Percentiles rank a stretch among this genome's conserved stretches.
phyloP scores from a whole-genome alignment of 2,797 vertebrate species.

The Tenualosa thibaudeaui region DNA sequence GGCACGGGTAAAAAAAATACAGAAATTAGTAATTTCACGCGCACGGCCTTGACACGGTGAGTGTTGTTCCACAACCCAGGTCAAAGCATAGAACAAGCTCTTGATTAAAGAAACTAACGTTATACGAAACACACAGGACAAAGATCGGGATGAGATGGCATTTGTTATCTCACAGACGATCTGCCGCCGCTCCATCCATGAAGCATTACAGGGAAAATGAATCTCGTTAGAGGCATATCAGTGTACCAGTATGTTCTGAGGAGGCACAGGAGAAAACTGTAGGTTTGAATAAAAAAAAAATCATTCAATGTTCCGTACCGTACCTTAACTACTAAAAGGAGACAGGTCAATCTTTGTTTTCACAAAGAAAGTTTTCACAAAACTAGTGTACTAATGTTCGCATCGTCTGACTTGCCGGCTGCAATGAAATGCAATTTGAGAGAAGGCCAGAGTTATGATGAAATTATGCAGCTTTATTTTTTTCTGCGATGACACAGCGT shows the following conservation, averaged over 20 bases:
- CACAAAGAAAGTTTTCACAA: no score
- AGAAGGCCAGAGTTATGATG: neutral
- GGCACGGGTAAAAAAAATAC: neutral
- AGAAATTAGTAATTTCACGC: neutral
- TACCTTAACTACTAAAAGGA: no score
- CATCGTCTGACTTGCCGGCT: neutral
- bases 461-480: neutral
- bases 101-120: neutral
- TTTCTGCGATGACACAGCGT: neutral
- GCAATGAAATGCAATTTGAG: neutral
- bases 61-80: neutral
- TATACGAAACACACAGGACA: neutral
- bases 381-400: neutral
- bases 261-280: no score
- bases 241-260: no score
- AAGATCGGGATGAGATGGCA: neutral
- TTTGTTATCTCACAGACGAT: neutral
- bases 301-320: no score
- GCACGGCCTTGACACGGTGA: neutral
- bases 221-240: neutral
- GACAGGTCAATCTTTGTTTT: no score
- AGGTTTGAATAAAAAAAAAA: no score
- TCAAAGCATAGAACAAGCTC: neutral
- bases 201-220: neutral
- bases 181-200: neutral